Conservation (phyloP, 2,113 vertebrate species). For the Tautogolabrus adspersus region DNA sequence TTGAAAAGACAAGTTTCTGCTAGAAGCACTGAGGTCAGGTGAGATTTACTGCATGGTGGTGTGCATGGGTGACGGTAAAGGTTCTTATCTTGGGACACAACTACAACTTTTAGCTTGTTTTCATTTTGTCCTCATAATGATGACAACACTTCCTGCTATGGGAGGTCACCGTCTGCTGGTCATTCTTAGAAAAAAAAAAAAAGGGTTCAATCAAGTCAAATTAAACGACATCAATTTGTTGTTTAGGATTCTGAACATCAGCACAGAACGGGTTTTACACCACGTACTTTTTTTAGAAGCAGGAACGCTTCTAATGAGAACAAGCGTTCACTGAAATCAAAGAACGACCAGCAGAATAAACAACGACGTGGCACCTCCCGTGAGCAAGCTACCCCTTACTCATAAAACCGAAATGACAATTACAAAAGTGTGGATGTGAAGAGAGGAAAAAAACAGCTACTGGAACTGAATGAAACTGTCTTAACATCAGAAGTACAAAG, state of each 20-base stretch:
- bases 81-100: conserved; percentile 77
- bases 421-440: conserved; percentile 44
- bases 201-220: conserved; percentile 17
- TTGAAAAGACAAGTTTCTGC: conserved; percentile 49
- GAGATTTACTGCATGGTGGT: conserved; percentile 67
- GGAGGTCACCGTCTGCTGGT: conserved; percentile 53
- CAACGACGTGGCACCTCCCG: conserved; percentile 31
- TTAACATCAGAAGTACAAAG: conserved; percentile 36
- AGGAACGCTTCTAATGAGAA: not conserved
- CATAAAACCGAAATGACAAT: conserved; percentile 7
- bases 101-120: conserved; percentile 4
- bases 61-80: conserved; percentile 55
- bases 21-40: conserved; percentile 56
- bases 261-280: not conserved
- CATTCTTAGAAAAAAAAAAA: not conserved
- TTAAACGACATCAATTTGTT: conserved; percentile 14
- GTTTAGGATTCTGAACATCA: conserved; percentile 19
- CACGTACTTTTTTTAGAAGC: not conserved
- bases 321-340: conserved; percentile 4
- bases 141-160: conserved; percentile 11
- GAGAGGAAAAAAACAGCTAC: conserved; percentile 26
- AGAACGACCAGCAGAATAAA: conserved; percentile 26
- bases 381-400: conserved; percentile 16
- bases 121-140: conserved; percentile 27
- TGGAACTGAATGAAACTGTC: conserved; percentile 51